Evolutionary conservation across 2,113 vertebrate species (phyloP), one percentile per base, ranked within the genome.

Genomic region (Corythaeola cristata): DNA sequence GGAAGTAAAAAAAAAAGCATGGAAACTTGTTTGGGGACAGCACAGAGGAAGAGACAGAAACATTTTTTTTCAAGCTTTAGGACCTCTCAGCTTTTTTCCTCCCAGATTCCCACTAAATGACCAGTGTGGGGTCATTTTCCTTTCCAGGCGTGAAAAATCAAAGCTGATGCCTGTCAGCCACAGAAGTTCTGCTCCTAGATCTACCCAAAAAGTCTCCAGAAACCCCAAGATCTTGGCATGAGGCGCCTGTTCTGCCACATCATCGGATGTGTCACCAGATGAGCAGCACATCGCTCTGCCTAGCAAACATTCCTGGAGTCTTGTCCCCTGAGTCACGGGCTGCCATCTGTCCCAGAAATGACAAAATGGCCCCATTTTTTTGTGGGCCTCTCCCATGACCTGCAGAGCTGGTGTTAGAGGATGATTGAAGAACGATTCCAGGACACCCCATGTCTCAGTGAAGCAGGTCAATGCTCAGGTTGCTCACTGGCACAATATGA

Each of bases 111-210:
- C 9, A 3, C 35, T 3, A 12, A 41, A 45, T 41, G 41, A 73
- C 41, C 37, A 0, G 1, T 0, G 15, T 12, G 21, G 44, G 16
- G 9, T 45, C 35, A 3, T 17, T 72, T 90, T 21, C 35, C 27
- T 41, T 35, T 35, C 49, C 55, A 26, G 0, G 0, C 9, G 17
- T 49, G 66, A 21, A 35, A 78, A 68, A 18, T 21, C 13, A 5
- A 17, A 32, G 55, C n/a, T 6, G 44, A 10, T 68, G 21, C 35
- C 44, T 47, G 15, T 19, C 52, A 37, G 77, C 62, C 6, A 6
- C 0, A 1, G 30, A 39, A 22, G 24, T 19, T 72, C 22, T 18
- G 28, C 26, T 67, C 15, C 75, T 32, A 32, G 7, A 26, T 20
- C 47, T 19, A 28, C 53, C 32, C 33, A 12, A 12, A n/a, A 26